These are phyloP conservation scores for Pocota personata DNA, from an alignment of 2,888 invertebrate genomes.

Conservation along the genomic window DNA sequence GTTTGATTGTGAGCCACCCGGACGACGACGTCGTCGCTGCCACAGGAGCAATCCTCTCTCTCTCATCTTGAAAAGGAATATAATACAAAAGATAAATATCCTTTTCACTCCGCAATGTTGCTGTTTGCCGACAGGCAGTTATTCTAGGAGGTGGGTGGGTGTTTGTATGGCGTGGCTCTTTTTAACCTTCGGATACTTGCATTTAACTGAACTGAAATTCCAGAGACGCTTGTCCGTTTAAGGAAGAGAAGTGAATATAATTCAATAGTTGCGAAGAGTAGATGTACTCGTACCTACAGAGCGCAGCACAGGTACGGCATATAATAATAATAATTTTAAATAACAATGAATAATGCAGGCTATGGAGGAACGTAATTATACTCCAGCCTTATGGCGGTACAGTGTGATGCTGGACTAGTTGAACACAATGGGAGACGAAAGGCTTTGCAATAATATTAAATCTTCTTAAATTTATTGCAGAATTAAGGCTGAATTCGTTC, in stretches of 20 bases:
- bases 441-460: not conserved
- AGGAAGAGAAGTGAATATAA: not conserved
- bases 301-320: not conserved
- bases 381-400: not conserved
- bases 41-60: not conserved
- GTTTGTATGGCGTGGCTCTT: not conserved
- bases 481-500: not conserved
- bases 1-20: not conserved
- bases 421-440: not conserved
- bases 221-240: not conserved
- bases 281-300: not conserved
- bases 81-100: slow-evolving; percentile 49
- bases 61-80: slow-evolving; percentile 23
- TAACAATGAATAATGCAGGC: slow-evolving; percentile 23
- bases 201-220: slow-evolving; percentile 10
- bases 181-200: slow-evolving; percentile 2
- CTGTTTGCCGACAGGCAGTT: slow-evolving; percentile 21
- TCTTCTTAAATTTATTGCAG: slow-evolving; percentile 4
- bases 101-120: slow-evolving; percentile 27
- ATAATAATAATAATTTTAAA: slow-evolving; percentile 35
- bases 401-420: too few species aligned
- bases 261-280: not conserved
- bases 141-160: not conserved
- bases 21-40: not conserved
- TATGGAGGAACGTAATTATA: not conserved